phyloP scores from a whole-genome alignment of 2,888 invertebrate genomes.

The Eilema griseolum region DNA sequence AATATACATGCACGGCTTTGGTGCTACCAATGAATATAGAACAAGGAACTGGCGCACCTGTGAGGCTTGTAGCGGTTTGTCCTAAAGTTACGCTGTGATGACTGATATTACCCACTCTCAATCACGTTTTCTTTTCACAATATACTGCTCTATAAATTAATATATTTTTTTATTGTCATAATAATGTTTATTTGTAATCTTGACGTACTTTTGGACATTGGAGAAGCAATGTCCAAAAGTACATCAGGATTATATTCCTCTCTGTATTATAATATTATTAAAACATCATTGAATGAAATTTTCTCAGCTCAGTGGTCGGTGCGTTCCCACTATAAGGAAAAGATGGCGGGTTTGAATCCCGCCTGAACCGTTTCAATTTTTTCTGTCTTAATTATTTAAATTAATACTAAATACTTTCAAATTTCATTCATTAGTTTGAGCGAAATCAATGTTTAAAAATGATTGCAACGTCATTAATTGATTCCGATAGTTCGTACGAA shows the following conservation, averaged over 20 bases:
- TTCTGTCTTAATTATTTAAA: no score
- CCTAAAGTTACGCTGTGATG: constrained; percentile 56
- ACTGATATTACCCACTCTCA: not conserved
- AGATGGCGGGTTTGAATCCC: no score
- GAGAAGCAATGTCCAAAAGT: not conserved
- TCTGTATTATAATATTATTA: not conserved
- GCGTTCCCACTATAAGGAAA: no score
- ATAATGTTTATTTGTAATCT: not conserved
- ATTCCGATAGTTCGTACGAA: no score
- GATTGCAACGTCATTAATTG: no score
- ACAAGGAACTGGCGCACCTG: constrained; percentile 89
- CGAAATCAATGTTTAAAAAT: no score
- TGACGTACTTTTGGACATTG: no score
- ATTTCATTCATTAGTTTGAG: no score
- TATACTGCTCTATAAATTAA: not conserved
- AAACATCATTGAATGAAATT: not conserved
- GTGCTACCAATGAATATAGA: constrained; percentile 89
- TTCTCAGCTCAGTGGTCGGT: no score
- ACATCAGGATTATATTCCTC: not conserved
- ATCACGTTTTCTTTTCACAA: not conserved
- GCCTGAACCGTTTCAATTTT: no score
- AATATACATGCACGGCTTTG: constrained; percentile 81
- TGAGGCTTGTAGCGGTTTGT: constrained; percentile 86
- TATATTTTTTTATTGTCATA: not conserved
- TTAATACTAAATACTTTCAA: no score